phyloP scores from a whole-genome alignment of 2,888 invertebrate genomes.

The Pilophorus perplexus region DNA sequence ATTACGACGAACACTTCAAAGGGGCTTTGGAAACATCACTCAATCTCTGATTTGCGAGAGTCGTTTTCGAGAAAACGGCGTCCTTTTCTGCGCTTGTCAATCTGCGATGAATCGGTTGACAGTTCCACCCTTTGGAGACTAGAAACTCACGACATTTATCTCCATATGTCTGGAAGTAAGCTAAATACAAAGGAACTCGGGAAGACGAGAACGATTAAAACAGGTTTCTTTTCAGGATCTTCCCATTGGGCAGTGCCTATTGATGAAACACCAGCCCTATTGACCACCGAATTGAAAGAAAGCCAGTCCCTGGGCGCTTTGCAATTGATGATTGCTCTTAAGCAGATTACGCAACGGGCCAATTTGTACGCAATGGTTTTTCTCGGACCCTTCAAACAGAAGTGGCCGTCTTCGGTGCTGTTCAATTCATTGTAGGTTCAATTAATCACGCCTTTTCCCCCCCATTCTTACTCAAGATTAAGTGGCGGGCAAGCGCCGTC shows the following conservation, averaged over 20 bases:
- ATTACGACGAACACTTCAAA: too few relatives aligned
- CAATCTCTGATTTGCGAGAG: too few relatives aligned
- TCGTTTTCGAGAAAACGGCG: too few relatives aligned
- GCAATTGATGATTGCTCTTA: conserved; percentile 35
- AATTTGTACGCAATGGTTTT: conserved; percentile 32
- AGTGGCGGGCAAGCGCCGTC: conserved; percentile 18
- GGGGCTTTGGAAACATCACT: too few relatives aligned
- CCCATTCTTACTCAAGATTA: background rate
- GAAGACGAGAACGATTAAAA: conserved; percentile 26
- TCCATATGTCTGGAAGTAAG: too few relatives aligned
- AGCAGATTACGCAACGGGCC: conserved; percentile 29
- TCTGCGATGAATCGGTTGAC: too few relatives aligned
- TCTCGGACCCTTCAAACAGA: background rate
- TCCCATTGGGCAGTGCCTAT: conserved; percentile 27
- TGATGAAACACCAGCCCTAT: conserved; percentile 25
- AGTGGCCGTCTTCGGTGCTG: conserved; percentile 26
- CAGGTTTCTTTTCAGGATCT: conserved; percentile 36
- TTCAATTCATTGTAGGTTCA: conserved; percentile 24
- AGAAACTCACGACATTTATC: too few relatives aligned
- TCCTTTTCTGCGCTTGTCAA: too few relatives aligned
- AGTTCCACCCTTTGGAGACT: too few relatives aligned
- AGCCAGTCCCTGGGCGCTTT: conserved; percentile 5
- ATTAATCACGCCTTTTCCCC: conserved; percentile 31
- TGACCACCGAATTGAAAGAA: conserved; percentile 35
- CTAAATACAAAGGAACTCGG: too few relatives aligned